Evolutionary conservation across 2,797 vertebrate species (phyloP), one percentile per base, ranked within the genome.

Genomic region (Muscicapa striata): DNA sequence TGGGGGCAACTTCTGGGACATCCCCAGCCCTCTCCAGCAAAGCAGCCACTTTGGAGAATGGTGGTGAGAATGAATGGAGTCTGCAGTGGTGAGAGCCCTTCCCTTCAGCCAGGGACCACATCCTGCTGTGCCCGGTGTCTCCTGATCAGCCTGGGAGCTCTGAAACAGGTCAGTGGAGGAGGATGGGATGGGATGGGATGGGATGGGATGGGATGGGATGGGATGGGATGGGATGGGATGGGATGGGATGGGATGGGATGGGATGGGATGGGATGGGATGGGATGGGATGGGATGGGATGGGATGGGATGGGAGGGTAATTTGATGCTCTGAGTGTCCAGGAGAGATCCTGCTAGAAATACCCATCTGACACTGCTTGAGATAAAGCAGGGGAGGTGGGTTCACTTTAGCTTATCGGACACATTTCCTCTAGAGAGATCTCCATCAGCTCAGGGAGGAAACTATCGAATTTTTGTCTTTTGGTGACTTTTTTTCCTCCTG

Each of bases 401-500:
- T 93, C 66, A 93, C 93, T 95, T 94, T 58, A 87, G 79, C 94
- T 96, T 97, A 95, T 96, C 95, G 1, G 69, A 54, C 82, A 73
- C 76, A 54, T 92, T 96, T 95, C 92, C 94, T 96, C 91, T 88
- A 54, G 95, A 96, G 95, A 97, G 92, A 95, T 93, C 95, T 91
- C 93, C 91, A 92, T 95, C 92, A 87, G 51, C 91, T 90, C 21
- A 0, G 66, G 48, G 67, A 96, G 94, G 87, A 94, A 96, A 90
- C 80, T 73, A 86, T 52, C 17, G 69, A 75, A 73, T 73, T 90
- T 94, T 88, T 94, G 62, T 91, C 58, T 81, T 91, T 88, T 87
- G 57, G 63, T 80, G 68, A 26, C 38, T 78, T 91, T 89, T 92
- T 92, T 86, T 36, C 48, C 40, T 62, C 70, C 57, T 62, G 30